phyloP scores from a whole-genome alignment of 2,888 invertebrate genomes.

The Metallyticus violacea region DNA sequence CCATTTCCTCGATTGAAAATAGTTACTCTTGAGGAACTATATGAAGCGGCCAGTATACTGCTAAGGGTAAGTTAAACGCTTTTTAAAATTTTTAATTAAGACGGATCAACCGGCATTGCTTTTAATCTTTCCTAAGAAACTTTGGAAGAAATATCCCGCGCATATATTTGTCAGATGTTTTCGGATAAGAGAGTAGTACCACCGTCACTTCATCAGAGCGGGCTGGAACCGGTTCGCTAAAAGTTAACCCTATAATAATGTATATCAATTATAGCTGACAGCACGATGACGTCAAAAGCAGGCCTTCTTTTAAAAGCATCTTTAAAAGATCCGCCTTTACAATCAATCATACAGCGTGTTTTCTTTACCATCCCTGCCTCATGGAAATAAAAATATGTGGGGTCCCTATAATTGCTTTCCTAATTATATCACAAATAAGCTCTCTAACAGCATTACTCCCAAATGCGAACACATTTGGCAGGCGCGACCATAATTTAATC shows the following conservation, averaged over 20 bases:
- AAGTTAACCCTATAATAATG: conserved; percentile 9
- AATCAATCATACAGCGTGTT: conserved; percentile 6
- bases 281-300: conserved; percentile 9
- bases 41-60: too few relatives aligned
- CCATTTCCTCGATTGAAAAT: too few relatives aligned
- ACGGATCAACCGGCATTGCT: neutral
- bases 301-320: neutral
- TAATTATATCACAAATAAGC: conserved; percentile 4
- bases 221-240: conserved; percentile 4
- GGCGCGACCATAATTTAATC: neutral
- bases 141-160: neutral
- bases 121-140: neutral
- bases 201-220: neutral
- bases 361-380: neutral
- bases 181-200: neutral
- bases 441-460: neutral
- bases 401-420: neutral
- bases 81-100: neutral
- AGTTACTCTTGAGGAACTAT: too few relatives aligned
- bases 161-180: neutral
- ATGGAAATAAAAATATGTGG: neutral
- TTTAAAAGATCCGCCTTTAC: neutral
- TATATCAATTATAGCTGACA: conserved; percentile 15
- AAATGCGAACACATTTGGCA: neutral
- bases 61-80: too few relatives aligned